Evolutionary conservation across 2,888 invertebrate species (phyloP), one percentile per base, ranked within the genome.

Genomic region (Tubulanus polymorphus): DNA sequence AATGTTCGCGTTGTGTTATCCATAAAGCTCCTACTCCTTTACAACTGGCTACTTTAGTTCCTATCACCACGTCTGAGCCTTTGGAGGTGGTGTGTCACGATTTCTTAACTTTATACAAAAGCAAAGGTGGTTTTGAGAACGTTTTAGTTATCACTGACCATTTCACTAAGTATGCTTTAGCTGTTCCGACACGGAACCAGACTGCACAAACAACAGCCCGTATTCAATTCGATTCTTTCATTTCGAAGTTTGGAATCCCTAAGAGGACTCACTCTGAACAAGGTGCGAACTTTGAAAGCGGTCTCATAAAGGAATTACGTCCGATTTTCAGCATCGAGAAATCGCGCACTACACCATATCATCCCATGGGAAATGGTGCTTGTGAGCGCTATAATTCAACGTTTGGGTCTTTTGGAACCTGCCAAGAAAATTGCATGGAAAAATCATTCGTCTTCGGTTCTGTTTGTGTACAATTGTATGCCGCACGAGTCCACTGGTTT

Each of bases 101-200:
- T 37, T 57, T 26, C 30, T 28, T 54, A 12, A 41, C 37, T 5
- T 50, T 60, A 12, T 57, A 62, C 26, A n/a, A n/a, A 27, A 37
- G 56, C 1, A 60, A 50, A 23, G 56, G 53, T 20, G 60, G 62
- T 10, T 41, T 47, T 30, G 56, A 56, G 20, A 53, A 56, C 28
- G 48, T 60, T 20, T 32, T 63, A 18, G 56, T 63, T 6, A 41
- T 56, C 15, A 56, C 55, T 18, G 52, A 59, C 32, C 30, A 30
- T 8, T 56, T 59, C 27, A 56, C 53, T 20, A 55, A 35, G n/a
- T 56, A 49, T 32, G 47, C 53, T n/a, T 15, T 48, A 15, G 56
- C 53, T 12, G n/a, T 53, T 30, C 53, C 56, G 1, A 45, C 45
- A 6, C 37, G 35, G 45, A 49, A 56, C 18, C 41, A 48, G 35